Percentiles rank a stretch among this genome's conserved stretches.
These are phyloP conservation scores for Achlya flavicornis DNA, from an alignment of 2,888 invertebrate species.

Conservation along the genomic window DNA sequence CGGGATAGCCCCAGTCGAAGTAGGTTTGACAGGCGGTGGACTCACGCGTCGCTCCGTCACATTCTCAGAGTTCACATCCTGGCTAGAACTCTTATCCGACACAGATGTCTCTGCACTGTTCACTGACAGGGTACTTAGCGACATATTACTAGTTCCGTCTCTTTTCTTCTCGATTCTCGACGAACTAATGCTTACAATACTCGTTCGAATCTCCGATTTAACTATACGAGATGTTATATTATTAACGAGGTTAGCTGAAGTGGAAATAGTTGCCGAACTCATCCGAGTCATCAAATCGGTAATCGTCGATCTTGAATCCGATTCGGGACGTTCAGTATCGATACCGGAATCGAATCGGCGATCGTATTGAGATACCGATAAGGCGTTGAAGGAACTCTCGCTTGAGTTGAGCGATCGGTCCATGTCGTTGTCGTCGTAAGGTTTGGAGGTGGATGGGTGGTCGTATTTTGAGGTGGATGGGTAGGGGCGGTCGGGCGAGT, in stretches of 20 bases:
- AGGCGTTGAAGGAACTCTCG: conserved; percentile 75
- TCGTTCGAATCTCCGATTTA: conserved; percentile 72
- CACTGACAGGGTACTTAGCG: conserved; percentile 73
- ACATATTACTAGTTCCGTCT: conserved; percentile 66
- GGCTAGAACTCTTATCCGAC: conserved; percentile 77
- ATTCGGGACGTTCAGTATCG: conserved; percentile 62
- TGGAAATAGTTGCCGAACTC: conserved; percentile 71
- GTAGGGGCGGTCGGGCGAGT: conserved; percentile 57
- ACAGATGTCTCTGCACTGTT: conserved; percentile 74
- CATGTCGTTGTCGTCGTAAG: conserved; percentile 72
- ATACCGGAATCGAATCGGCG: conserved; percentile 64
- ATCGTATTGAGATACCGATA: conserved; percentile 68
- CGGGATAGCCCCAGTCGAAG: conserved; percentile 93
- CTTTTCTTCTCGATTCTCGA: conserved; percentile 71
- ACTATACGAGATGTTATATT: conserved; percentile 67
- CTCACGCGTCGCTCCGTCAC: conserved; percentile 73
- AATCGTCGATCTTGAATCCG: conserved; percentile 63
- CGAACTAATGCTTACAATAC: conserved; percentile 75
- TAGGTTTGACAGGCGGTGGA: conserved; percentile 66
- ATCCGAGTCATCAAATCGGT: conserved; percentile 75
- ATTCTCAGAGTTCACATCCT: conserved; percentile 77
- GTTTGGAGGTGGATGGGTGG: conserved; percentile 68
- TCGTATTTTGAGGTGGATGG: conserved; percentile 64
- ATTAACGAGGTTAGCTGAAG: conserved; percentile 64
- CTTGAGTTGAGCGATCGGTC: conserved; percentile 74